Evolutionary conservation across 2,113 vertebrate genomes (phyloP).

Genomic region (Illadopsis cleaveri): DNA sequence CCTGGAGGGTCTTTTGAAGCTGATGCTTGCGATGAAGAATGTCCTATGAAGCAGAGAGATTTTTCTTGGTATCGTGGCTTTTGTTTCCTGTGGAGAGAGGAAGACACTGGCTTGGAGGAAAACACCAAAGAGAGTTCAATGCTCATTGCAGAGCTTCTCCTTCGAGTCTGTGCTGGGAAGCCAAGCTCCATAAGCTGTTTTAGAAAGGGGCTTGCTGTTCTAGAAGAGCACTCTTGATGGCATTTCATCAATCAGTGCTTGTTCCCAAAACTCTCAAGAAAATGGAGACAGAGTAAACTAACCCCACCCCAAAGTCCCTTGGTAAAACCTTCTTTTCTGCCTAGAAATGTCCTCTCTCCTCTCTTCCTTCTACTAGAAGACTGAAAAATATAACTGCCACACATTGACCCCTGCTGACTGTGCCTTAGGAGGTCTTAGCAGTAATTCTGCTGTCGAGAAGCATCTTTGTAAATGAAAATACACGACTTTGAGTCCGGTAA

Average conservation of each 20-base stretch:
- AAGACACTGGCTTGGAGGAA: background rate
- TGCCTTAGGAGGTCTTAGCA: background rate
- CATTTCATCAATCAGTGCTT: background rate
- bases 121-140: background rate
- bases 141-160: background rate
- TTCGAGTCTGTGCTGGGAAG: background rate
- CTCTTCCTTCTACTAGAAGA: background rate
- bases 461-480: background rate
- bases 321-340: background rate
- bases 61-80: background rate
- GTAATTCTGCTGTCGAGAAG: background rate
- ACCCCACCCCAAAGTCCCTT: background rate
- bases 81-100: background rate
- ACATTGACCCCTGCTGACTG: background rate
- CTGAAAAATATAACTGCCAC: background rate
- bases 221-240: background rate
- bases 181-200: background rate
- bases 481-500: background rate
- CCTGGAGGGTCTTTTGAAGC: background rate
- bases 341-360: background rate
- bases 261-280: background rate
- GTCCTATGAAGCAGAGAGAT: background rate
- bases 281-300: background rate
- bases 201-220: background rate
- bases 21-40: background rate